Evolutionary conservation across 1,140 invertebrate genomes (phyloP).

Genomic region (Pollicipes pollicipes): DNA sequence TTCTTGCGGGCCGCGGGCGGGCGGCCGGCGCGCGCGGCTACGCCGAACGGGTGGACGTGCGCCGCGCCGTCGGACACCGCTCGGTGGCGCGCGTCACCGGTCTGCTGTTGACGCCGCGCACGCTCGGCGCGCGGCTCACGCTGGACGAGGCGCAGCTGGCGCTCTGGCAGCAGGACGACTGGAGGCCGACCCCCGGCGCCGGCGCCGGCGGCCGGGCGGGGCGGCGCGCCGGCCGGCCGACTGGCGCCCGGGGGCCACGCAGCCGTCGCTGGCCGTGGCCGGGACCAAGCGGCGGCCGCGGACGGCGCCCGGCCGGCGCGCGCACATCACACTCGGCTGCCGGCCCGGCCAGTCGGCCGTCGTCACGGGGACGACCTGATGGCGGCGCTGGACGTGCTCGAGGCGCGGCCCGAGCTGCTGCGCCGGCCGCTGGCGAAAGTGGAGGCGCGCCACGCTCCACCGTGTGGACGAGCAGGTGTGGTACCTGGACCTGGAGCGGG

Average conservation of each 20-base stretch:
- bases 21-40: constrained; percentile 13
- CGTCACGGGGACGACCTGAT: constrained; percentile 20
- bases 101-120: constrained; percentile 19
- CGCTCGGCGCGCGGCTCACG: constrained; percentile 19
- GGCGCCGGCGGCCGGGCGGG: constrained; percentile 13
- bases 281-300: neutral
- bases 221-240: constrained; percentile 18
- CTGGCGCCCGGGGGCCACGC: constrained; percentile 9
- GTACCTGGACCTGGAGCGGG: constrained; percentile 23
- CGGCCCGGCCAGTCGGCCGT: constrained; percentile 15
- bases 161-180: constrained; percentile 18
- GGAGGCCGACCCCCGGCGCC: constrained; percentile 10
- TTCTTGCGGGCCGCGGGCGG: constrained; percentile 5
- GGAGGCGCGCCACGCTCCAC: constrained; percentile 14
- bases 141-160: constrained; percentile 14
- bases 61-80: constrained; percentile 13
- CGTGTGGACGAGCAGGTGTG: constrained; percentile 13
- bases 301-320: constrained; percentile 17
- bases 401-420: constrained; percentile 17
- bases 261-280: neutral
- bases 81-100: constrained; percentile 17
- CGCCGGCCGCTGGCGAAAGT: constrained; percentile 7
- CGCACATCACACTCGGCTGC: constrained; percentile 20
- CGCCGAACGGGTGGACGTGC: constrained; percentile 13
- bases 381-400: constrained; percentile 12